Conservation (phyloP, 92 coral and sea anemone genomes). For the Umimayanthus chanpuru region DNA sequence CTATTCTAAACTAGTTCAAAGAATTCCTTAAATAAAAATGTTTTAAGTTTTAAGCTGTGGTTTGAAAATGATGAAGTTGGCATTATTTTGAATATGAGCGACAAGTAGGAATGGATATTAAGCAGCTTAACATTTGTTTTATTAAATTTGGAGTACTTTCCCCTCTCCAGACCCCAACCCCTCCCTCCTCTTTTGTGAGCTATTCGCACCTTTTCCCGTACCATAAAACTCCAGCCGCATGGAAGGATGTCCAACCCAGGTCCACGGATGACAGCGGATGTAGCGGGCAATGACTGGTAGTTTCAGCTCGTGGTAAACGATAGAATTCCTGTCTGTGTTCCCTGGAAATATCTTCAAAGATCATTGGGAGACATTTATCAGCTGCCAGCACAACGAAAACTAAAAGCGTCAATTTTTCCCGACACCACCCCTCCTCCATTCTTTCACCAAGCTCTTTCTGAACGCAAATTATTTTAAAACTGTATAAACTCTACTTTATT, state of each 20-base stretch:
- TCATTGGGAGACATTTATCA: not conserved
- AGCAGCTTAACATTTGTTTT: too few relatives aligned
- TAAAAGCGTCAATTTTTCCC: too few relatives aligned
- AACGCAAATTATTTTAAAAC: too few relatives aligned
- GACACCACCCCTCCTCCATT: too few relatives aligned
- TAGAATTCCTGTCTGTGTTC: constrained; percentile 6
- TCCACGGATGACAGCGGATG: constrained; percentile 23
- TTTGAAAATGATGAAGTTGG: too few relatives aligned
- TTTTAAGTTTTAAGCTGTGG: too few relatives aligned
- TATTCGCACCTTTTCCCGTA: not conserved
- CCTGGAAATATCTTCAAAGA: constrained; percentile 4
- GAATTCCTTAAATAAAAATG: too few relatives aligned
- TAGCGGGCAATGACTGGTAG: constrained; percentile 22
- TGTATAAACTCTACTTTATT: too few relatives aligned
- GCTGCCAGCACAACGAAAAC: not conserved
- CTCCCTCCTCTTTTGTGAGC: not conserved
- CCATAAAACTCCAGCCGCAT: constrained; percentile 25
- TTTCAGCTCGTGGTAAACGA: not conserved
- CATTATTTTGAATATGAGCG: too few relatives aligned
- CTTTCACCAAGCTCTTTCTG: too few relatives aligned
- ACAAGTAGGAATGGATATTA: too few relatives aligned
- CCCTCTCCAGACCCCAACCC: not conserved
- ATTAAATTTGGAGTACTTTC: not conserved
- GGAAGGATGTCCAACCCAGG: constrained; percentile 28
- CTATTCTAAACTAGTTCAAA: too few relatives aligned